Evolutionary conservation across 2,888 invertebrate species (phyloP), one percentile per base, ranked within the genome.

Genomic region (Tanytarsus gracilentus): DNA sequence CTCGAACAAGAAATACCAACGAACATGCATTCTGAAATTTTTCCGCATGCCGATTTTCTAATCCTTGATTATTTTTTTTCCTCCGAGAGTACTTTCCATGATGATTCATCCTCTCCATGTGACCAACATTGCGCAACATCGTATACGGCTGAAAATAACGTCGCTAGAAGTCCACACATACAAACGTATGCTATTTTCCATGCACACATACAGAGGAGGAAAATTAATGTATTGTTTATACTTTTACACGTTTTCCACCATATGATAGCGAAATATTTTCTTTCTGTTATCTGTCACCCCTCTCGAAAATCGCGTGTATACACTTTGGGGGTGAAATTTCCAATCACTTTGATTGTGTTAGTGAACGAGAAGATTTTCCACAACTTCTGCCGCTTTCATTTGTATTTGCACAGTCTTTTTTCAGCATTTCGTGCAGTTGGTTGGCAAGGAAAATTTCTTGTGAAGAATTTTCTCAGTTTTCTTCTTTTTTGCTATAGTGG

Each of bases 111-210:
- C 29, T 27, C 49, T 58, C 44, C 58, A 58, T 58, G 58, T 58
- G 58, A 58, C 58, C 39, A 48, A 25, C 58, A 58, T 58, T 58
- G 58, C 58, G 58, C 58, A 58, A 58, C 58, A 58, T 27, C 55
- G 16, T 53, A 36, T 53, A 25, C 39, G 23, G 6, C 16, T n/a
- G 8, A 14, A 56, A 58, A 48, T 58, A 48, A 48, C 48, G 48
- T 48, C 18, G 58, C 18, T 48, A 30, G 48, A n/a, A n/a, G n/a
- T 29, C 48, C 58, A 58, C 58, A 6, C 8, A 58, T 48, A 58
- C 58, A 25, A 44, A 2, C 9, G n/a, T 23, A 26, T 7, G 39
- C 9, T 11, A 7, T 58, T 58, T 58, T 29, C 58, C 44, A 44
- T 8, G 18, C 40, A 58, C 58, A 16, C 4, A 44, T 4, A 48